Percentiles rank a stretch among this genome's conserved stretches.
phyloP scores from a whole-genome alignment of 2,888 invertebrate genomes.

The Nephrotoma guestfalica region DNA sequence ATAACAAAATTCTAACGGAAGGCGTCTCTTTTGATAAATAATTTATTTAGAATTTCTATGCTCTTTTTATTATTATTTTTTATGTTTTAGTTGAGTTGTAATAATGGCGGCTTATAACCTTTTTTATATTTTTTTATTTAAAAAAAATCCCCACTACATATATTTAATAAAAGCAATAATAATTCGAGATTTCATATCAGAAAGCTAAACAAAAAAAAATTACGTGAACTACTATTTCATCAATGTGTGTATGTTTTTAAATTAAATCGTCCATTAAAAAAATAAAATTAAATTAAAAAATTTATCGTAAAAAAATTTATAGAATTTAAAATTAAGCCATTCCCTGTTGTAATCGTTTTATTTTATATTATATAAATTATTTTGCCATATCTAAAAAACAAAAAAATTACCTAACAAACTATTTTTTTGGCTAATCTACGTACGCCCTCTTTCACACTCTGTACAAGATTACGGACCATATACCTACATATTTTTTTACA shows the following conservation, averaged over 20 bases:
- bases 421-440: neutral
- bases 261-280: neutral
- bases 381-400: neutral
- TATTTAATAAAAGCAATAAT: neutral
- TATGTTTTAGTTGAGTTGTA: neutral
- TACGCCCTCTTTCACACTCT: neutral
- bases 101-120: neutral
- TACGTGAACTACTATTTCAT: neutral
- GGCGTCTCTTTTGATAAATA: neutral
- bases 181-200: neutral
- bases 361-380: neutral
- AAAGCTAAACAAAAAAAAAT: neutral
- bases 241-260: neutral
- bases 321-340: neutral
- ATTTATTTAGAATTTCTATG: neutral
- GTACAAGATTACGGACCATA: neutral
- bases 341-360: neutral
- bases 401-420: neutral
- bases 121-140: neutral
- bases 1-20: neutral
- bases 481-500: neutral
- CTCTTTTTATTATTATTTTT: neutral
- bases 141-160: neutral
- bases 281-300: neutral
- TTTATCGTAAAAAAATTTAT: neutral